A percentile compares a stretch with the other conserved stretches of the same genome.
Evolutionary conservation across 1,140 invertebrate species (phyloP).

Genomic region (Rhopalosiphum padi): DNA sequence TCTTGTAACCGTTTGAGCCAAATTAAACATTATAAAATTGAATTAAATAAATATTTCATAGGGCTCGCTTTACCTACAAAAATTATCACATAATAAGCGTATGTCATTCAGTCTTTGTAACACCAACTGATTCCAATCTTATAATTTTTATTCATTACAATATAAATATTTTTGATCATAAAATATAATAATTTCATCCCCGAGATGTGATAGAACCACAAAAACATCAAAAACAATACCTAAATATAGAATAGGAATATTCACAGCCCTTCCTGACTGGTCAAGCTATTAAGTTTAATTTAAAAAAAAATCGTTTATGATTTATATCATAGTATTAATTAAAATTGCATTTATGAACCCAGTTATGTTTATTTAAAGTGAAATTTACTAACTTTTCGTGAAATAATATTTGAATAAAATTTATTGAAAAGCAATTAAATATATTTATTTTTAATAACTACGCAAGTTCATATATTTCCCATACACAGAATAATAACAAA

Average conservation of each 20-base stretch:
- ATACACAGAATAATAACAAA: neutral
- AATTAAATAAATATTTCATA: neutral
- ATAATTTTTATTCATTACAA: neutral
- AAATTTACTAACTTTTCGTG: neutral
- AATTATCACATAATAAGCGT: neutral
- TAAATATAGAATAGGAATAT: neutral
- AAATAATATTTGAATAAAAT: slow-evolving; percentile 5
- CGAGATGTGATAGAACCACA: neutral
- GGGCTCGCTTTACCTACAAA: neutral
- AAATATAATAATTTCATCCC: neutral
- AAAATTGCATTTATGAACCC: neutral
- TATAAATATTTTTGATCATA: neutral
- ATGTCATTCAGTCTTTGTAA: neutral
- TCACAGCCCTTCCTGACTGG: neutral
- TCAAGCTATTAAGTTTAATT: neutral
- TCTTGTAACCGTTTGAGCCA: neutral
- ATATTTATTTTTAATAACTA: neutral
- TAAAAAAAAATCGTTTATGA: neutral
- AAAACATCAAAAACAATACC: neutral
- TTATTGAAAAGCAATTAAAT: neutral
- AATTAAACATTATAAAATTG: neutral
- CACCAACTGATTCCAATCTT: neutral
- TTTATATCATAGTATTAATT: neutral
- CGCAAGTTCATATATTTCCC: neutral
- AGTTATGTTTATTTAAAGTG: neutral